Evolutionary conservation across 2,113 vertebrate genomes (phyloP), one percentile per base, ranked within the genome.

Genomic region (Turnix velox): DNA sequence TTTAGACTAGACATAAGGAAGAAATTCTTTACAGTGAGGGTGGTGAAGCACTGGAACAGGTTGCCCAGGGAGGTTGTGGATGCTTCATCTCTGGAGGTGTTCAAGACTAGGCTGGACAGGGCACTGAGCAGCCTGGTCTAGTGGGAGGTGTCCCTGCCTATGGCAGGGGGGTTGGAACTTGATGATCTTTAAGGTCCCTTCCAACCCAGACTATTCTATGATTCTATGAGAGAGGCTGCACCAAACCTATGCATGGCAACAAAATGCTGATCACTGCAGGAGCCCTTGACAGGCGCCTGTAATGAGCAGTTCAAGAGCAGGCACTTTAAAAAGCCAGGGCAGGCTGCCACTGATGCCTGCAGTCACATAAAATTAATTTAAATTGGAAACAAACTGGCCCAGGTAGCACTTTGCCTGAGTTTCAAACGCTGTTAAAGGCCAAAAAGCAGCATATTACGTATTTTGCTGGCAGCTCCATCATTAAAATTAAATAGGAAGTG

Each of bases 301-400:
- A 93, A 94, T 22, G 0, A 94, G 74, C 43, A 65, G 66, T 2
- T 87, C 84, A 76, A 75, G 74, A 95, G 74, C 87, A 91, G 71
- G 84, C 27, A 1, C 75, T 89, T 84, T 92, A 92, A 93, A 92
- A 93, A 85, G 35, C 28, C 71, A 83, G 74, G 87, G 62, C 89
- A 93, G 87, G 39, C 89, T 91, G 92, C 91, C 92, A 92, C 81
- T 37, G 84, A 79, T 91, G 93, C 94, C 94, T 95, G 87, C 72
- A 94, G 89, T 93, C 95, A 91, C 87, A 87, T 92, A 95, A 94
- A 95, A 93, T 92, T 96, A 96, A 95, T 93, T 94, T 94, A 87
- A 95, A 96, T 93, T 94, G 84, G 92, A 95, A 96, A 91, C 91
- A 91, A 93, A 89, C 87, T 77, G 78, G 87, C 74, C 84, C 3